Conservation (phyloP, 2,888 invertebrate genomes). For the Spodoptera picta region DNA sequence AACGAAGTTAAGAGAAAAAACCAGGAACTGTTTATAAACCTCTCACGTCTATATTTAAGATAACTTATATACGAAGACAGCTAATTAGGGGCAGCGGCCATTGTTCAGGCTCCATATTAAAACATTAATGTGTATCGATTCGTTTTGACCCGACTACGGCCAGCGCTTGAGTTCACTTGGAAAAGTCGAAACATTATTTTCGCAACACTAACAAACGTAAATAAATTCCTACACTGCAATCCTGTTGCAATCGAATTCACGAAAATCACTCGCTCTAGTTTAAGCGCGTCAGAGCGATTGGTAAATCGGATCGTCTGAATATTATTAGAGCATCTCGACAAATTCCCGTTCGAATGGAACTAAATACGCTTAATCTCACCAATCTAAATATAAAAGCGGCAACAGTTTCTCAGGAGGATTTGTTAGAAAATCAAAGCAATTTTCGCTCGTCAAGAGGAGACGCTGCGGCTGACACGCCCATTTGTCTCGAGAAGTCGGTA, state of each 20-base stretch:
- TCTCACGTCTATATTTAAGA: neutral
- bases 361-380: constrained; percentile 53
- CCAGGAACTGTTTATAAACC: too few relatives aligned
- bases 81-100: constrained; percentile 16
- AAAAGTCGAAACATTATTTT: constrained; percentile 12
- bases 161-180: neutral
- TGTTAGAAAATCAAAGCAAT: constrained; percentile 77
- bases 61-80: neutral
- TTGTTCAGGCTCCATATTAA: neutral
- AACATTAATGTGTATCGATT: constrained; percentile 38
- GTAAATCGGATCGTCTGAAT: constrained; percentile 21
- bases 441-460: constrained; percentile 71
- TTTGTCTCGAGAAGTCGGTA: constrained; percentile 71
- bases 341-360: constrained; percentile 37
- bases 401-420: constrained; percentile 64
- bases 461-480: constrained; percentile 74
- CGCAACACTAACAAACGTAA: constrained; percentile 26
- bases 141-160: constrained; percentile 1
- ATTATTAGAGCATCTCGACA: constrained; percentile 23
- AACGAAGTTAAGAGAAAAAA: too few relatives aligned
- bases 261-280: constrained; percentile 9
- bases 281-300: constrained; percentile 7
- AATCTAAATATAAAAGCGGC: constrained; percentile 60
- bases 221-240: constrained; percentile 17
- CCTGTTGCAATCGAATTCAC: constrained; percentile 1